Evolutionary conservation across 2,888 invertebrate species (phyloP).

Genomic region (Caradrina kadenii): DNA sequence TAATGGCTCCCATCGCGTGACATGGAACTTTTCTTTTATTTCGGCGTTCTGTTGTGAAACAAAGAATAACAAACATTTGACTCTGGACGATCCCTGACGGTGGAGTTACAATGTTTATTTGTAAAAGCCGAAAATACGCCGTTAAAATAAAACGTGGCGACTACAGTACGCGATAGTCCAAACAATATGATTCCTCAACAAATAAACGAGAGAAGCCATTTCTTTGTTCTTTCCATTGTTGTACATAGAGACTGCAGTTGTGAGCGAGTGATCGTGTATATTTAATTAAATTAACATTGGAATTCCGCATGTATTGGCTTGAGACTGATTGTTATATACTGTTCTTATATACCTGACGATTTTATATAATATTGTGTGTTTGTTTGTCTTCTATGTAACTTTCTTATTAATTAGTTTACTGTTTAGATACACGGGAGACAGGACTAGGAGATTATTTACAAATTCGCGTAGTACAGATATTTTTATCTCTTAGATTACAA

Average conservation of each 20-base stretch:
- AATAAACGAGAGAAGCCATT: constrained; percentile 13
- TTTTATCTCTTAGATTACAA: neutral
- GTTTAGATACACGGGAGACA: constrained; percentile 46
- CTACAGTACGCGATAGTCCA: constrained; percentile 12
- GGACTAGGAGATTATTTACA: neutral
- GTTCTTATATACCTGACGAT: constrained; percentile 75
- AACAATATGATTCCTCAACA: constrained; percentile 14
- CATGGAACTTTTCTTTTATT: constrained; percentile 48
- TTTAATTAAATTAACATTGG: constrained; percentile 74
- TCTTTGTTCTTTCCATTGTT: constrained; percentile 3
- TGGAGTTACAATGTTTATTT: constrained; percentile 39
- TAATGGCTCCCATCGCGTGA: constrained; percentile 51
- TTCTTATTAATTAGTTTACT: constrained; percentile 47
- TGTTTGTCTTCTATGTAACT: constrained; percentile 66
- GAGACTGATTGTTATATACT: constrained; percentile 87
- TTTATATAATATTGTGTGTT: constrained; percentile 73
- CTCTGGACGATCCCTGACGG: neutral
- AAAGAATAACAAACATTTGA: constrained; percentile 34
- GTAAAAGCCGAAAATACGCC: constrained; percentile 32
- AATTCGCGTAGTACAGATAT: neutral
- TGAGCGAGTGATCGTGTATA: constrained; percentile 68
- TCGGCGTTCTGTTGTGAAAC: constrained; percentile 42
- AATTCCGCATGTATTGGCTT: constrained; percentile 82
- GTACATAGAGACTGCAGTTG: constrained; percentile 54
- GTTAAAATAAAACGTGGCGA: constrained; percentile 26